Conservation (phyloP, 1,140 invertebrate genomes). For the Drosophila saltans region DNA sequence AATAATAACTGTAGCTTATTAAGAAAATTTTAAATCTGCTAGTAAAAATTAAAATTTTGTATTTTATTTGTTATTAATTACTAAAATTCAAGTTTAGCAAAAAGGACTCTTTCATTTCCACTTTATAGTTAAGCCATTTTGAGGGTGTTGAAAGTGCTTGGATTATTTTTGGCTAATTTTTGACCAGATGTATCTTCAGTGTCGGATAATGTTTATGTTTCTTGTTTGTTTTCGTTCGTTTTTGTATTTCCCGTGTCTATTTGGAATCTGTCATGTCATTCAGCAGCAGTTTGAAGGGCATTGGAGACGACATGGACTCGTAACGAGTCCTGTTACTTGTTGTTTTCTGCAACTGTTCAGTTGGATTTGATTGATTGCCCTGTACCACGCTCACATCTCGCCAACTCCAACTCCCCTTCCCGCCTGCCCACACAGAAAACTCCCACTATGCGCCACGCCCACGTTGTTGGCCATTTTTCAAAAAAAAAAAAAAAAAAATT, state of each 20-base stretch:
- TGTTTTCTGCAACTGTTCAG: constrained; percentile 2
- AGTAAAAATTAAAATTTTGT: no score
- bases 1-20: no score
- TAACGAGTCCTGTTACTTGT: constrained; percentile 13
- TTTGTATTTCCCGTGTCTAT: neutral
- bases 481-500: constrained; percentile 9
- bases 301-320: constrained; percentile 9
- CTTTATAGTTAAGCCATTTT: no score
- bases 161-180: neutral
- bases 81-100: no score
- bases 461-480: constrained; percentile 10
- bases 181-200: neutral
- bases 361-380: constrained; percentile 19
- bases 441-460: neutral
- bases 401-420: neutral
- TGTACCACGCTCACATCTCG: neutral
- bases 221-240: neutral
- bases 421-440: neutral
- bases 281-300: constrained; percentile 10
- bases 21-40: no score
- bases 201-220: neutral
- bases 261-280: constrained; percentile 12
- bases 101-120: no score
- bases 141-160: neutral
- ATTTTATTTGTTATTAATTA: no score